These are phyloP conservation scores for Tupiocoris notatus DNA, from an alignment of 2,888 invertebrate genomes.

Conservation along the genomic window DNA sequence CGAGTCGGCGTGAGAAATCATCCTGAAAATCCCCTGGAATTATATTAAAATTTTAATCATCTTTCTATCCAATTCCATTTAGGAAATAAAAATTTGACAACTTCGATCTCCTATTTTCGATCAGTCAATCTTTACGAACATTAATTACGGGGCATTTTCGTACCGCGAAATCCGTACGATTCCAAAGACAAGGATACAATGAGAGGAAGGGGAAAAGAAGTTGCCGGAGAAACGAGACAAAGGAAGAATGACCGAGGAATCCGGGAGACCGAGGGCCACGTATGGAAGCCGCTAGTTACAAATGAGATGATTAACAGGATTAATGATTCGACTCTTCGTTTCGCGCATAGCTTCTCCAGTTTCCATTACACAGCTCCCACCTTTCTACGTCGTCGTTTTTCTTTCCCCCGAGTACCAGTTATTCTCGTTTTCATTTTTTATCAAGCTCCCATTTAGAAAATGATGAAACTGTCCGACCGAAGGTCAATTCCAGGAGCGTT, in stretches of 20 bases:
- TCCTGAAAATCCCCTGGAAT: too few relatives aligned
- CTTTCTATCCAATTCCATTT: too few relatives aligned
- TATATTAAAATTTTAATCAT: too few relatives aligned
- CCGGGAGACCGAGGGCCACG: slow-evolving; percentile 19
- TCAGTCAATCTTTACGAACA: too few relatives aligned
- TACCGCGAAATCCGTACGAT: too few relatives aligned
- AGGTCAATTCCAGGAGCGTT: too few relatives aligned
- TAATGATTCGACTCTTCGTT: slow-evolving; percentile 31
- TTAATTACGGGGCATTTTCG: too few relatives aligned
- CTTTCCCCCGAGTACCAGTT: neutral
- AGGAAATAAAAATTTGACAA: too few relatives aligned
- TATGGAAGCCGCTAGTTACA: slow-evolving; percentile 39
- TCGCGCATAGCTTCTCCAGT: slow-evolving; percentile 35
- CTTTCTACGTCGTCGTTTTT: neutral
- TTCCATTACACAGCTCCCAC: slow-evolving; percentile 12
- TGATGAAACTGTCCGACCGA: too few relatives aligned
- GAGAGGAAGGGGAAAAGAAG: neutral
- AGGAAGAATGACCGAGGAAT: slow-evolving; percentile 42
- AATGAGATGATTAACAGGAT: slow-evolving; percentile 40
- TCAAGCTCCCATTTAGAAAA: neutral
- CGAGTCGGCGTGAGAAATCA: too few relatives aligned
- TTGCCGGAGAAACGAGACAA: slow-evolving; percentile 31
- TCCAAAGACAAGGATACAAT: slow-evolving; percentile 1
- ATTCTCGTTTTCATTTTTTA: neutral
- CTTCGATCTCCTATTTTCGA: too few relatives aligned